A percentile compares a stretch with the other conserved stretches of the same genome.
Evolutionary conservation across 2,888 invertebrate species (phyloP).

Genomic region (Ornithoptera priamus): DNA sequence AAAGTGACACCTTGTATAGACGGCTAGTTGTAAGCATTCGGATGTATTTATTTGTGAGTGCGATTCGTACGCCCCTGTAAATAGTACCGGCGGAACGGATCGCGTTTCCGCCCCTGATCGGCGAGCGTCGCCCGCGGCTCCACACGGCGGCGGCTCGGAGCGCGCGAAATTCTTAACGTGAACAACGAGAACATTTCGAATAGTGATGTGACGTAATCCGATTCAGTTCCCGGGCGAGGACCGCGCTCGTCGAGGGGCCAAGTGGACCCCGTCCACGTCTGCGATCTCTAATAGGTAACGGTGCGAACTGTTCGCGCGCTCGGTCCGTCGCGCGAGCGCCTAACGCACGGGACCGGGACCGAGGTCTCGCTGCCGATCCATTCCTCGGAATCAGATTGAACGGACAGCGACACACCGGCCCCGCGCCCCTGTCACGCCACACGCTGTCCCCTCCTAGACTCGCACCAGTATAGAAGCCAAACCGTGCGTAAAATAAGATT

Average conservation of each 20-base stretch:
- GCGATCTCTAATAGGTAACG: conserved; percentile 75
- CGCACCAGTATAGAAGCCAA: conserved; percentile 76
- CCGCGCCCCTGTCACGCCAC: conserved; percentile 53
- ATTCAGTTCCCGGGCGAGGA: conserved; percentile 40
- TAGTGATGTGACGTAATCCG: conserved; percentile 12
- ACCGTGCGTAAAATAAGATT: conserved; percentile 70
- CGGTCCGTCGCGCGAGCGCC: conserved; percentile 56
- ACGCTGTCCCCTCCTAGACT: conserved; percentile 66
- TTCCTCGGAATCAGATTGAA: background rate
- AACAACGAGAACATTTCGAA: background rate
- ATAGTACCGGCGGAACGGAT: conserved; percentile 68
- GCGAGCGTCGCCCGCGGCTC: conserved; percentile 52
- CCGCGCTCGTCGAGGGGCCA: conserved; percentile 62
- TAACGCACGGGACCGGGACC: conserved; percentile 31
- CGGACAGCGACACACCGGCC: conserved; percentile 41
- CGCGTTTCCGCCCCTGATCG: conserved; percentile 60
- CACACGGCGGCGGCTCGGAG: conserved; percentile 7
- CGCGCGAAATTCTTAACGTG: conserved; percentile 9
- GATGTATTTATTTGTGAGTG: conserved; percentile 74
- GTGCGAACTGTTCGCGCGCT: conserved; percentile 48
- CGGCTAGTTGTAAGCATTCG: conserved; percentile 74
- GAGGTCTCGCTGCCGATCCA: conserved; percentile 3
- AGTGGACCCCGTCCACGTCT: conserved; percentile 65
- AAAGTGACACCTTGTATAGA: conserved; percentile 78
- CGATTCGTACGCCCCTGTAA: conserved; percentile 72